A percentile compares a stretch with the other conserved stretches of the same genome.
phyloP scores from a whole-genome alignment of 2,113 vertebrate species.

The Excalfactoria chinensis region DNA sequence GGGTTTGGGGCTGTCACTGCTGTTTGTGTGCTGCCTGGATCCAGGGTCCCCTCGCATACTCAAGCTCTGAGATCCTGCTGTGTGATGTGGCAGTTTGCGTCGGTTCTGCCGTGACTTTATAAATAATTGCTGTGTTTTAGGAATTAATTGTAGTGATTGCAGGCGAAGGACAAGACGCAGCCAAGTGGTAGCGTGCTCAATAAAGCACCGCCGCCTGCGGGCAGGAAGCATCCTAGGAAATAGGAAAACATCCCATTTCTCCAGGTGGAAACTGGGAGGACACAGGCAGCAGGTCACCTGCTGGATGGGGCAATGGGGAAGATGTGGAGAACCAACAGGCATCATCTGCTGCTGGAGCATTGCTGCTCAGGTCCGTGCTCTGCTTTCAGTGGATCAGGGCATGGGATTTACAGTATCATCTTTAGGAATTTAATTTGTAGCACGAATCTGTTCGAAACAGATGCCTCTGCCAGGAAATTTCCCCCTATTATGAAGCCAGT shows the following conservation, averaged over 20 bases:
- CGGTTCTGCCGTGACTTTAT: fast-evolving
- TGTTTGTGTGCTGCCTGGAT: neutral
- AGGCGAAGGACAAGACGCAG: neutral
- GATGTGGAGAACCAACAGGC: fast-evolving
- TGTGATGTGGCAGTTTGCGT: neutral
- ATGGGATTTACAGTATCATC: neutral
- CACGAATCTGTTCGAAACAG: neutral
- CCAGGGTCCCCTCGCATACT: neutral
- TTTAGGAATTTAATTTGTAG: neutral
- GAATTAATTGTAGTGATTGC: neutral
- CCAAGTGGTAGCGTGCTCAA: fast-evolving
- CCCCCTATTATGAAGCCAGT: neutral
- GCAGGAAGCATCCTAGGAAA: neutral
- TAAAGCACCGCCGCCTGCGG: fast-evolving
- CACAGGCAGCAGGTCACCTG: neutral
- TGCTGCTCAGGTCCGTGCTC: fast-evolving
- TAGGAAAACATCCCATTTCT: neutral
- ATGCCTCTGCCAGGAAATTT: neutral
- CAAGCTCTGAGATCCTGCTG: neutral
- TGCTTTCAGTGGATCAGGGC: fast-evolving
- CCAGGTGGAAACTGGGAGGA: neutral
- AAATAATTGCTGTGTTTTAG: neutral
- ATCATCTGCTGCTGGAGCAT: neutral
- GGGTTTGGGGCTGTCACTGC: neutral
- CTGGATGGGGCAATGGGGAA: neutral